phyloP scores from a whole-genome alignment of 2,797 vertebrate genomes.

The Channa striata region DNA sequence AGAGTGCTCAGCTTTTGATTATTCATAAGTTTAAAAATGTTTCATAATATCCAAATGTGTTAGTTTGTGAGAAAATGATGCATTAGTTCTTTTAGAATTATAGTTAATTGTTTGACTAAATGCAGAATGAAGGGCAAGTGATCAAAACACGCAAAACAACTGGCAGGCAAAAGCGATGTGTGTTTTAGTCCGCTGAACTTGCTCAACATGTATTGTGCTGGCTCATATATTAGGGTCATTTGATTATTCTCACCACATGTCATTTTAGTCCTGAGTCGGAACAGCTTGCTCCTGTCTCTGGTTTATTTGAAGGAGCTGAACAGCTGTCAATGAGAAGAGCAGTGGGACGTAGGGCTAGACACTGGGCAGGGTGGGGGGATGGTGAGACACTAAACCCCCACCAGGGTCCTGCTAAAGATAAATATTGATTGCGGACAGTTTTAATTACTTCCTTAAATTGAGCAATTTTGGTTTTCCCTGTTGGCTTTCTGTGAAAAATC shows the following conservation, averaged over 20 bases:
- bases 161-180: constrained; percentile 15
- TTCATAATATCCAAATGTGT: constrained; percentile 50
- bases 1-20: constrained; percentile 67
- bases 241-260: constrained; percentile 70
- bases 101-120: constrained; percentile 33
- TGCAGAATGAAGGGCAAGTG: constrained; percentile 32
- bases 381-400: constrained; percentile 72
- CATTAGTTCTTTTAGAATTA: constrained; percentile 33
- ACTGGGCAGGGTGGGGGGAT: constrained; percentile 49
- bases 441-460: constrained; percentile 90
- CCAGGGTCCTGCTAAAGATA: constrained; percentile 79
- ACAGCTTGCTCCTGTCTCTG: constrained; percentile 73
- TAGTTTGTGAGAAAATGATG: constrained; percentile 37
- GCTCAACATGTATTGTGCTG: constrained; percentile 26
- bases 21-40: constrained; percentile 61
- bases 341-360: constrained; percentile 59
- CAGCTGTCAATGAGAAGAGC: constrained; percentile 77
- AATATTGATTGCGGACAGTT: constrained; percentile 87
- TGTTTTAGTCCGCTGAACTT: constrained; percentile 32
- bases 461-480: constrained; percentile 88
- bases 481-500: constrained; percentile 80
- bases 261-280: constrained; percentile 66
- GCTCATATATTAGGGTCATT: constrained; percentile 32
- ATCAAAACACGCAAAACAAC: neutral
- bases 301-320: constrained; percentile 71